These are phyloP conservation scores for Bubo bubo DNA, from an alignment of 2,113 vertebrate genomes.

Conservation along the genomic window DNA sequence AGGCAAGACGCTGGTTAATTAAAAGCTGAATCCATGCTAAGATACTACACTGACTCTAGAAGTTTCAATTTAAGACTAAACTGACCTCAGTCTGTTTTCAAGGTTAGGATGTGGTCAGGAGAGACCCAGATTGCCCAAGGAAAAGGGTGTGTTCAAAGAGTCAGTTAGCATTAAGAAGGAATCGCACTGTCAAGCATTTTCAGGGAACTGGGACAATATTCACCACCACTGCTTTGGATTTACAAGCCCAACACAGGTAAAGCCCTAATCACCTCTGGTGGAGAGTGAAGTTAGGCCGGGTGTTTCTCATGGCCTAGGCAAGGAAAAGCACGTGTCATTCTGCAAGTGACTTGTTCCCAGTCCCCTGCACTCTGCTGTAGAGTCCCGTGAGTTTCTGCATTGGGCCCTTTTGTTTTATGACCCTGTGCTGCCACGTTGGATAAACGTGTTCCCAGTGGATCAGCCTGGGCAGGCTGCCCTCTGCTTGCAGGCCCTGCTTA, in stretches of 20 bases:
- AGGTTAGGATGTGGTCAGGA: not conserved
- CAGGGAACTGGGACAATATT: not conserved
- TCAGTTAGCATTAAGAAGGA: fast-evolving
- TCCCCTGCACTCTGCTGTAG: fast-evolving
- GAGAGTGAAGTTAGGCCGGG: not conserved
- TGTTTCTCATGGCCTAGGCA: not conserved
- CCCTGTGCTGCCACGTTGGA: not conserved
- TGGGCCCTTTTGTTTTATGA: not conserved
- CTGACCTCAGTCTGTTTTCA: not conserved
- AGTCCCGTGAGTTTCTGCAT: fast-evolving
- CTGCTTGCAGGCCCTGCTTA: not conserved
- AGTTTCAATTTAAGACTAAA: not conserved
- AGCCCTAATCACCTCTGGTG: not conserved
- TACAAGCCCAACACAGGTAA: fast-evolving
- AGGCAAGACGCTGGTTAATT: not conserved
- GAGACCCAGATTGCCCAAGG: not conserved
- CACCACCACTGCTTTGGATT: not conserved
- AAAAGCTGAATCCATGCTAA: not conserved
- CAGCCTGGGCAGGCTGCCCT: fast-evolving
- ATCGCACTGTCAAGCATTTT: fast-evolving
- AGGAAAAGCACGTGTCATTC: not conserved
- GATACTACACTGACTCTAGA: fast-evolving
- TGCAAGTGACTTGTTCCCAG: not conserved
- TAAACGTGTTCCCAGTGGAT: not conserved
- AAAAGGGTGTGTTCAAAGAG: no score